Evolutionary conservation across 1,140 invertebrate species (phyloP).

Genomic region (Odontomachus brunneus): DNA sequence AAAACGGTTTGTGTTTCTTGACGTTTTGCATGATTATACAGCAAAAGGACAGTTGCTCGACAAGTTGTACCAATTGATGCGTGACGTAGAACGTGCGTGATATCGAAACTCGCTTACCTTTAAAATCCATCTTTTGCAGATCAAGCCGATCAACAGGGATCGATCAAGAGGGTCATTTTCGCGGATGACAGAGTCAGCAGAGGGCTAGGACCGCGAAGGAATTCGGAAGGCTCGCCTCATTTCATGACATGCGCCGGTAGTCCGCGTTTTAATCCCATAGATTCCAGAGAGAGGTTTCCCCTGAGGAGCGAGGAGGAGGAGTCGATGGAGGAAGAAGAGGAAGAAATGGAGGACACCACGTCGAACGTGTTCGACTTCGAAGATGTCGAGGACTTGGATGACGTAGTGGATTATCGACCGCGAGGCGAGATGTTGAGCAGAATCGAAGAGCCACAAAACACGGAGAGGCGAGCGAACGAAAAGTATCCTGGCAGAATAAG

Average conservation of each 20-base stretch:
- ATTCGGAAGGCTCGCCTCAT: constrained; percentile 82
- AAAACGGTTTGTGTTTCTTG: not conserved
- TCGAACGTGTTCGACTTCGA: constrained; percentile 82
- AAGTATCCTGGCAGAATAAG: constrained; percentile 68
- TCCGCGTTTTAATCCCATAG: constrained; percentile 74
- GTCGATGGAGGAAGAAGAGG: constrained; percentile 77
- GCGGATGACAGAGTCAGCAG: constrained; percentile 62
- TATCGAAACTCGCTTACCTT: constrained; percentile 39
- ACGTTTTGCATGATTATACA: constrained; percentile 8
- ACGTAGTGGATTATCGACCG: constrained; percentile 83
- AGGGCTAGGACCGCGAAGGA: constrained; percentile 74
- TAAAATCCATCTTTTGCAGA: constrained; percentile 39
- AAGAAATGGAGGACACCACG: constrained; percentile 65
- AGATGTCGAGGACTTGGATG: constrained; percentile 82
- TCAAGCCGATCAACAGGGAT: constrained; percentile 60
- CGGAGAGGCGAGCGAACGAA: constrained; percentile 70
- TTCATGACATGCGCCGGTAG: constrained; percentile 82
- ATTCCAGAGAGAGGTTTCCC: constrained; percentile 75
- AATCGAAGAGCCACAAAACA: constrained; percentile 71
- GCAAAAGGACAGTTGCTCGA: constrained; percentile 36
- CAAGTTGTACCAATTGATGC: not conserved
- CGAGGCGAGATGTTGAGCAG: constrained; percentile 79
- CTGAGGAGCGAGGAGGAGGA: constrained; percentile 79
- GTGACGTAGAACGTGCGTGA: not conserved
- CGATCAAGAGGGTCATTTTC: constrained; percentile 71